Evolutionary conservation across 2,797 vertebrate species (phyloP).

Genomic region (Sebastes taczanowskii): DNA sequence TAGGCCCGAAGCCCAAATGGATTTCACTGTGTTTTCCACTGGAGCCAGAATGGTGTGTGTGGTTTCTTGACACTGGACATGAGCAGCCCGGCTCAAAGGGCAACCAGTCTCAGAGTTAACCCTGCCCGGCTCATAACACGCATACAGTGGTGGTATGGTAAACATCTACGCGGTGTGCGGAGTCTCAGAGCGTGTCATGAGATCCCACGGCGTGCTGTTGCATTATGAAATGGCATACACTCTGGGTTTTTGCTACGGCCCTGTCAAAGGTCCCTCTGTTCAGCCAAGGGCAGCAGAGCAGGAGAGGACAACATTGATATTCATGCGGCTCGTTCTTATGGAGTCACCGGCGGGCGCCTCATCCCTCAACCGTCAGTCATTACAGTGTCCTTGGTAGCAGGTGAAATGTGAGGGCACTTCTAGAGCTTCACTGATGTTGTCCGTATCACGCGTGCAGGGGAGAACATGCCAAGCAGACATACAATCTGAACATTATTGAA

Average conservation of each 20-base stretch:
- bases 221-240: conserved; percentile 45
- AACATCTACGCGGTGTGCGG: conserved; percentile 34
- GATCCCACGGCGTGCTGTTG: conserved; percentile 21
- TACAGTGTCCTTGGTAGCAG: conserved; percentile 60
- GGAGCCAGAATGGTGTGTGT: conserved; percentile 34
- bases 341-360: conserved; percentile 42
- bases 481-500: neutral
- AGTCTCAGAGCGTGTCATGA: conserved; percentile 32
- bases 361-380: conserved; percentile 65
- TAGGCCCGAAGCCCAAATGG: conserved; percentile 57
- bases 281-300: conserved; percentile 32
- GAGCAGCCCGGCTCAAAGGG: conserved; percentile 27
- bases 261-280: conserved; percentile 64
- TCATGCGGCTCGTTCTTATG: conserved; percentile 44
- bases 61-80: conserved; percentile 56
- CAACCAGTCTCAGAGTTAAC: conserved; percentile 16
- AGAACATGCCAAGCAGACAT: neutral
- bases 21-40: conserved; percentile 53
- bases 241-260: conserved; percentile 4
- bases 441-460: neutral
- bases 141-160: conserved; percentile 45
- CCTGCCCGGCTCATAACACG: conserved; percentile 31
- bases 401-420: conserved; percentile 47
- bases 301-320: conserved; percentile 66
- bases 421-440: conserved; percentile 1